Base-by-base conservation (phyloP, 2,797 vertebrate species). In the Anableps anableps region DNA sequence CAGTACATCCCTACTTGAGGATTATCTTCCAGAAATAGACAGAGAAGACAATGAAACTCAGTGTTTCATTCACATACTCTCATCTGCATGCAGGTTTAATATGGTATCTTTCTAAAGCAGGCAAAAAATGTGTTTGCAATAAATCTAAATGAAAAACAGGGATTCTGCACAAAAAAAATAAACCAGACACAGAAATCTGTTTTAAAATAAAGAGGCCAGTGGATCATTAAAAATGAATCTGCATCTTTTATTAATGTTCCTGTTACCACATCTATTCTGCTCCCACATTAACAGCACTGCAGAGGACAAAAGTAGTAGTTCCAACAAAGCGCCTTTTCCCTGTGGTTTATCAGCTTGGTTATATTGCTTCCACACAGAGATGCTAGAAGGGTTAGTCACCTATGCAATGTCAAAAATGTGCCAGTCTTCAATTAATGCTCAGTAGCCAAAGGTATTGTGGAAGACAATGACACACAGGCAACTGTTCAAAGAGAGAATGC, bases 171-270 rank as follows among this genome's bases (percentile, higher is more conserved):
- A 58, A 72, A 82, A 74, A 81, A 34, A 81, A 80, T 80, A 83
- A 43, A 84, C 58, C 60, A 26, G 84, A 85, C 84, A 82, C 10
- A 26, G 83, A 88, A 92, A 85, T 87, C 76, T 7, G 82, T 92
- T 89, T 83, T 76, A 82, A 90, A 88, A 84, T 85, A 92, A 92
- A 91, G 85, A 85, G 92, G 91, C 85, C 90, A 88, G 91, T 21
- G 86, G 55, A 87, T 91, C 87, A 95, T 94, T 94, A 94, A 95
- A 93, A 89, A 94, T 93, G 86, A 76, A 95, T 94, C 83, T 1
- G 10, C 89, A 94, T 94, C 82, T 87, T 92, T 94, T 94, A 94
- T 94, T 93, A 88, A 94, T 93, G 84, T 55, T 81, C 93, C 93
- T 88, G 90, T 94, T 95, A 92, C 73, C 80, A 75, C 86, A 84